Percentiles rank a stretch among this genome's conserved stretches.
Evolutionary conservation across 2,113 vertebrate species (phyloP).

Genomic region (Acrocephalus arundinaceus): DNA sequence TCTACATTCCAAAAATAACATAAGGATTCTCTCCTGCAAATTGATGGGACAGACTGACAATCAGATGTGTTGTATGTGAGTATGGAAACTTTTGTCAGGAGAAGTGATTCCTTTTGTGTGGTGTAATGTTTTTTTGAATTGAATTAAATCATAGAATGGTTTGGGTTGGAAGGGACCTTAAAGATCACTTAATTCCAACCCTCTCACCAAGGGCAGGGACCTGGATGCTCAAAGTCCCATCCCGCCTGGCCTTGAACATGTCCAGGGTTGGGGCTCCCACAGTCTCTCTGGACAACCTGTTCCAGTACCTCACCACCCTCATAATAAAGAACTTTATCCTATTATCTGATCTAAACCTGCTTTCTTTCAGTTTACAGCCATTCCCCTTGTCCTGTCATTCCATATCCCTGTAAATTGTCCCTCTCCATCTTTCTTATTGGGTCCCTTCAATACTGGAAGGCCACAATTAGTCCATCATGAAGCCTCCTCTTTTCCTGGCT

Average conservation of each 20-base stretch:
- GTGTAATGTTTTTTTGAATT: not conserved
- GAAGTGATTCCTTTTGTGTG: not conserved
- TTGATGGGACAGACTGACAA: not conserved
- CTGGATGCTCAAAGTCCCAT: not conserved
- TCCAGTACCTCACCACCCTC: not conserved
- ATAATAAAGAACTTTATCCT: not conserved
- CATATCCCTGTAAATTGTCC: not conserved
- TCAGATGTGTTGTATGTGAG: not conserved
- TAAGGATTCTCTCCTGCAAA: not conserved
- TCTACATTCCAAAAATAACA: not conserved
- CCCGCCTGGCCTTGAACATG: not conserved
- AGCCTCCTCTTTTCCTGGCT: not conserved
- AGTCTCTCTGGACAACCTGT: not conserved
- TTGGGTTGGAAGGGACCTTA: not conserved
- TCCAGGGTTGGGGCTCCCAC: not conserved
- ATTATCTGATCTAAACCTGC: not conserved
- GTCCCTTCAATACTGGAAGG: not conserved
- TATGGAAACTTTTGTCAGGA: not conserved
- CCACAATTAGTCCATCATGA: fast-evolving
- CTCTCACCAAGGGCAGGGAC: not conserved
- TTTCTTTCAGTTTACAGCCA: not conserved
- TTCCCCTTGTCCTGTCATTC: not conserved
- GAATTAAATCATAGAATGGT: not conserved
- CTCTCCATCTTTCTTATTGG: not conserved
- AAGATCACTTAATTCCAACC: not conserved